Conservation (phyloP, 2,888 invertebrate species). For the Tupiocoris notatus region DNA sequence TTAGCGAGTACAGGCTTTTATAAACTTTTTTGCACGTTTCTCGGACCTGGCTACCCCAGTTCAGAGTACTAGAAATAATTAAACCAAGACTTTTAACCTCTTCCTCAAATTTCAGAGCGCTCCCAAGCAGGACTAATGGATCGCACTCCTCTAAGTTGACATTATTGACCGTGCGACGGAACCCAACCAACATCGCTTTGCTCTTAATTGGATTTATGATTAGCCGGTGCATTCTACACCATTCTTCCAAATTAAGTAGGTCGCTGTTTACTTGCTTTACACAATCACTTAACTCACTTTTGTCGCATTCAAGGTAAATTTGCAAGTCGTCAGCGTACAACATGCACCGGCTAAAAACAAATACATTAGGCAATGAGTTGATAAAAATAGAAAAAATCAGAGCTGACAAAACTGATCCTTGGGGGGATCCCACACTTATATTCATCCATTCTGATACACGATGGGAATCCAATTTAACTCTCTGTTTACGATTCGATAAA, state of each 20-base stretch:
- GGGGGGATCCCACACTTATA: not conserved
- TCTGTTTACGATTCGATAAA: not conserved
- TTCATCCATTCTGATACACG: not conserved
- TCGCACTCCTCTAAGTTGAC: not conserved
- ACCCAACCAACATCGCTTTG: not conserved
- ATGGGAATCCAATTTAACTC: not conserved
- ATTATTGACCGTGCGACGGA: not conserved
- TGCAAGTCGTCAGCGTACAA: slow-evolving; percentile 2
- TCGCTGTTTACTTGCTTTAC: not conserved
- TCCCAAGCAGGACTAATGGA: no score
- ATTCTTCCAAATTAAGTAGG: not conserved
- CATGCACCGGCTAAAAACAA: not conserved
- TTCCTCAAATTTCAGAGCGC: no score
- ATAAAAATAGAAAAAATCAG: not conserved
- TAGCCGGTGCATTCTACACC: not conserved
- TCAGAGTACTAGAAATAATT: not conserved
- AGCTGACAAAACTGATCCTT: not conserved
- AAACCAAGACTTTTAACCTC: not conserved
- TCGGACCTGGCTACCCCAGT: not conserved
- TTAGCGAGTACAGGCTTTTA: not conserved
- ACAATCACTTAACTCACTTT: no score
- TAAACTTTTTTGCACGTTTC: not conserved
- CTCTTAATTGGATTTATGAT: not conserved
- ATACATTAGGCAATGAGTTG: not conserved
- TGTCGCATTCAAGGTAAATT: not conserved